Conservation (phyloP, 2,113 vertebrate genomes). For the Dendrocopos noguchii region DNA sequence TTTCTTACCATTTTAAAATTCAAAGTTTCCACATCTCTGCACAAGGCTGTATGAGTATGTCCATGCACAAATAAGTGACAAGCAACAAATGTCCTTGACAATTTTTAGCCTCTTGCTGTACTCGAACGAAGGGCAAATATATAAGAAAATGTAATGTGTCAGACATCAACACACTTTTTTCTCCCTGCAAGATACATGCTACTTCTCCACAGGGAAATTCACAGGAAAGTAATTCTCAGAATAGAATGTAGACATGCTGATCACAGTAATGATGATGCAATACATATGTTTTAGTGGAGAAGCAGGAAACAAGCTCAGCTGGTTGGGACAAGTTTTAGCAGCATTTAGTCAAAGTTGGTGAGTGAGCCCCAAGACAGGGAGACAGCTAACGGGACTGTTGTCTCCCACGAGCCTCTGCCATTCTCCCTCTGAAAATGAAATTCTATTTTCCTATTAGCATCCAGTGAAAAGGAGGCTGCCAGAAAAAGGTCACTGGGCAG, state of each 20-base stretch:
- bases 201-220: conserved; percentile 11
- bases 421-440: neutral
- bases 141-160: conserved; percentile 29
- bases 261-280: neutral
- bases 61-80: conserved; percentile 26
- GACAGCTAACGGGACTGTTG: neutral
- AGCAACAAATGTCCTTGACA: conserved; percentile 48
- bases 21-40: conserved; percentile 2
- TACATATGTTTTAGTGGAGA: neutral
- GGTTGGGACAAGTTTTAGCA: neutral
- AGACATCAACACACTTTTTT: neutral
- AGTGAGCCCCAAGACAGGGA: neutral
- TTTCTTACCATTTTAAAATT: conserved; percentile 56
- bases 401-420: neutral
- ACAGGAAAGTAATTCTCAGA: conserved; percentile 4
- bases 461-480: neutral
- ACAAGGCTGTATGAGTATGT: neutral
- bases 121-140: conserved; percentile 6
- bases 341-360: neutral
- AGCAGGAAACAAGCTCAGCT: neutral
- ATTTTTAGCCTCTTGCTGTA: conserved; percentile 29
- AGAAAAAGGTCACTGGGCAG: neutral
- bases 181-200: neutral
- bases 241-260: neutral
- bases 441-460: neutral